A percentile compares a stretch with the other conserved stretches of the same genome.
Evolutionary conservation across 2,797 vertebrate species (phyloP).

Genomic region (Gorsachius magnificus): DNA sequence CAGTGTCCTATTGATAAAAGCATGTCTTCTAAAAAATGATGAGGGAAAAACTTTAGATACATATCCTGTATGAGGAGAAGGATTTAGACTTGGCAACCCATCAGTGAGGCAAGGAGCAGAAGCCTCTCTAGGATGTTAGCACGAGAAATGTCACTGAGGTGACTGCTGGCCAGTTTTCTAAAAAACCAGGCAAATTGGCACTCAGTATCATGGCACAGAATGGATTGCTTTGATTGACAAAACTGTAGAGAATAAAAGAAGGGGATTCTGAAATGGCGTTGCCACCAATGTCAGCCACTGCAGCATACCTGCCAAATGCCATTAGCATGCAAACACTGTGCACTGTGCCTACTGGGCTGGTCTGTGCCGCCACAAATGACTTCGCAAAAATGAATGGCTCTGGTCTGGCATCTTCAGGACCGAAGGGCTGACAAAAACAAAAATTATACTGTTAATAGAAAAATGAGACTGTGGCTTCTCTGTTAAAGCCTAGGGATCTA

Average conservation of each 20-base stretch:
- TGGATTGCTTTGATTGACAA: not conserved
- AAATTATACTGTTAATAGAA: constrained; percentile 7
- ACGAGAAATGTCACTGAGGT: not conserved
- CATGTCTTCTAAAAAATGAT: not conserved
- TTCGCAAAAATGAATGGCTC: not conserved
- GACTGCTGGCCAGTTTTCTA: not conserved
- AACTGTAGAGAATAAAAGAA: not conserved
- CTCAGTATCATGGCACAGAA: not conserved
- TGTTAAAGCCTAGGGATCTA: constrained; percentile 14
- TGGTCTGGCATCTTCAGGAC: not conserved
- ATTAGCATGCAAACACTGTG: not conserved
- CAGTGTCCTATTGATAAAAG: not conserved
- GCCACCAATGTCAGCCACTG: not conserved
- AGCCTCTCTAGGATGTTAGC: not conserved
- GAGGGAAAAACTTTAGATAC: not conserved
- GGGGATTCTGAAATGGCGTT: not conserved
- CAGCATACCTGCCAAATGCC: not conserved
- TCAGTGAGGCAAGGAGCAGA: not conserved
- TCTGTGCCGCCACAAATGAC: not conserved
- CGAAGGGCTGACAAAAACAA: not conserved
- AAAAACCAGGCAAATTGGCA: not conserved
- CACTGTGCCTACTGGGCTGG: not conserved
- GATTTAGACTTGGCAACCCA: not conserved
- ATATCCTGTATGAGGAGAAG: not conserved
- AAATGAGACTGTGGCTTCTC: constrained; percentile 13